Evolutionary conservation across 2,113 vertebrate species (phyloP).

Genomic region (Scopus umbretta): DNA sequence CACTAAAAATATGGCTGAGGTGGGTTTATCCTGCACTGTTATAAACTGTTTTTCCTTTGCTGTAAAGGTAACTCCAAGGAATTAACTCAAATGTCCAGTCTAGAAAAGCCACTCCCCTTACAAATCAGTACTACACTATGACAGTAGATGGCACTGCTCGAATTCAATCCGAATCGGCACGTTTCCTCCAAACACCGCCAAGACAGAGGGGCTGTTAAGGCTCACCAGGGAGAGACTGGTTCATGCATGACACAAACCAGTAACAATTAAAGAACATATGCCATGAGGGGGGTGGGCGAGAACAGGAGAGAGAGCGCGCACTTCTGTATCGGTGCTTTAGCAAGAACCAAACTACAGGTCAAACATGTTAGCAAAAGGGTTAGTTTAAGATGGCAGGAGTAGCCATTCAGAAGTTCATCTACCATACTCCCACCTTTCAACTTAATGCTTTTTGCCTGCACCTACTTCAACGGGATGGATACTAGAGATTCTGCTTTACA

Average conservation of each 20-base stretch:
- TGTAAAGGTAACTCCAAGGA: neutral
- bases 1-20: neutral
- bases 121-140: fast-evolving
- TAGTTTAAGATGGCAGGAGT: neutral
- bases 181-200: fast-evolving
- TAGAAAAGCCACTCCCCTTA: neutral
- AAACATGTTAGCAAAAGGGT: neutral
- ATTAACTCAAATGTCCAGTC: fast-evolving
- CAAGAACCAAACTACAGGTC: neutral
- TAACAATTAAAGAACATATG: neutral
- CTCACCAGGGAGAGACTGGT: fast-evolving
- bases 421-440: neutral
- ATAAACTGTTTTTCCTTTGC: neutral
- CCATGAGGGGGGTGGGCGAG: neutral
- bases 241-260: fast-evolving
- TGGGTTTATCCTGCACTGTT: neutral
- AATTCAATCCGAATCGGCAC: neutral
- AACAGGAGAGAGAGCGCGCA: fast-evolving
- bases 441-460: neutral
- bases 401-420: neutral
- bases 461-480: neutral
- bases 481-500: neutral
- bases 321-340: neutral
- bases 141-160: constrained; percentile 31
- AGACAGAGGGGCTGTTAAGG: neutral